These are phyloP conservation scores for Melitaea cinxia DNA, from an alignment of 1,140 invertebrate genomes.

Conservation along the genomic window DNA sequence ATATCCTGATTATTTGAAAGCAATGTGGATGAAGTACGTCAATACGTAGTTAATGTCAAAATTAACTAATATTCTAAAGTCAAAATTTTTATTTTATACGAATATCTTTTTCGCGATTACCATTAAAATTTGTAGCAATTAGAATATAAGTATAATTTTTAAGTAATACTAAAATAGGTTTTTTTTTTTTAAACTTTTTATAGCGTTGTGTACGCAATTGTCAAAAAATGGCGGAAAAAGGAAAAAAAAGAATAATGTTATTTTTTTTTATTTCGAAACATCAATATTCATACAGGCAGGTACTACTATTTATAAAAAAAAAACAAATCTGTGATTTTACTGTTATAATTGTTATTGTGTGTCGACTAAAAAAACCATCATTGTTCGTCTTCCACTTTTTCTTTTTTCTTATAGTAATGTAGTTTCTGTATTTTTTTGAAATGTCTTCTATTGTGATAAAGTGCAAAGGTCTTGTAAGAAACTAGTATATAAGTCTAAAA, in stretches of 20 bases:
- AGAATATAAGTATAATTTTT: too few species aligned
- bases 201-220: not conserved
- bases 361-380: constrained; percentile 4
- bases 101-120: too few species aligned
- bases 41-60: too few species aligned
- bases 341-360: constrained; percentile 23
- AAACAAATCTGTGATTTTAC: constrained; percentile 23
- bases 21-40: too few species aligned
- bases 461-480: not conserved
- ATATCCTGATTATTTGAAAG: too few species aligned
- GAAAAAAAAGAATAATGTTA: too few species aligned
- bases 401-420: not conserved
- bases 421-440: not conserved
- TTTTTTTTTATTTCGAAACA: not conserved
- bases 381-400: not conserved
- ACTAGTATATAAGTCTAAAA: too few species aligned
- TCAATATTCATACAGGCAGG: not conserved
- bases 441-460: not conserved
- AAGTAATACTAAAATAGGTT: too few species aligned
- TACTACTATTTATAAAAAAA: constrained; percentile 4
- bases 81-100: too few species aligned
- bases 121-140: too few species aligned
- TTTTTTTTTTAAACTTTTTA: too few species aligned
- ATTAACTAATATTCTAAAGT: too few species aligned
- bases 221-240: not conserved